A percentile compares a stretch with the other conserved stretches of the same genome.
phyloP scores from a whole-genome alignment of 2,888 invertebrate species.

The Oscheius sp. region DNA sequence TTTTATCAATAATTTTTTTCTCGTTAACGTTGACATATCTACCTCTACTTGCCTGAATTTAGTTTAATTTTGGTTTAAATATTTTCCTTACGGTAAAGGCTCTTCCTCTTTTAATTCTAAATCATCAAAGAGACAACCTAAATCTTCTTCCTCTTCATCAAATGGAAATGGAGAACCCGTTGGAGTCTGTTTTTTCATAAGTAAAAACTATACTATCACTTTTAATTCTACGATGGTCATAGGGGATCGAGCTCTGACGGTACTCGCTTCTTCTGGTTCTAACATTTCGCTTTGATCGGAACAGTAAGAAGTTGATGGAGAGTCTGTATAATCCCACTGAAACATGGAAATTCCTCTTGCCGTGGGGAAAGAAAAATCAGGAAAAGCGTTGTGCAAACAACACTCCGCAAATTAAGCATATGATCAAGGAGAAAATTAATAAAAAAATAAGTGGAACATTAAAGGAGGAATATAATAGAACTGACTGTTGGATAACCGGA shows the following conservation, averaged over 20 bases:
- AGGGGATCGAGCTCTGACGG: background rate
- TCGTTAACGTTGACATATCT: conserved; percentile 3
- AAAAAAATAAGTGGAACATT: too few relatives aligned
- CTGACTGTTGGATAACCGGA: conserved; percentile 11
- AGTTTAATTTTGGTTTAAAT: background rate
- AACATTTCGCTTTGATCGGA: conserved; percentile 13
- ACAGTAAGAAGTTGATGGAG: conserved; percentile 9
- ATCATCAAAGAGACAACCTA: conserved; percentile 20
- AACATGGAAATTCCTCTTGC: background rate
- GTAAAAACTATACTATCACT: background rate
- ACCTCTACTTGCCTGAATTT: background rate
- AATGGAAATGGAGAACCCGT: conserved; percentile 16
- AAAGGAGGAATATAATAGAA: background rate
- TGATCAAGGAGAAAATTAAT: too few relatives aligned
- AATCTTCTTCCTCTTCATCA: conserved; percentile 20
- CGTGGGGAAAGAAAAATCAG: background rate
- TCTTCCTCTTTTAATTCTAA: conserved; percentile 17
- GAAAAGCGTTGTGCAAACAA: too few relatives aligned
- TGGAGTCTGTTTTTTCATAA: background rate
- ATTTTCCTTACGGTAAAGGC: background rate
- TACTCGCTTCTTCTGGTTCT: conserved; percentile 1
- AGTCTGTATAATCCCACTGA: conserved; percentile 14
- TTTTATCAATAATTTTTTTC: conserved; percentile 29
- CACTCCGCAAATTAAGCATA: too few relatives aligned
- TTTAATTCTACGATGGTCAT: conserved; percentile 9